A percentile compares a stretch with the other conserved stretches of the same genome.
Conservation (phyloP, 2,113 vertebrate species). For the Syrmaticus mikado region DNA sequence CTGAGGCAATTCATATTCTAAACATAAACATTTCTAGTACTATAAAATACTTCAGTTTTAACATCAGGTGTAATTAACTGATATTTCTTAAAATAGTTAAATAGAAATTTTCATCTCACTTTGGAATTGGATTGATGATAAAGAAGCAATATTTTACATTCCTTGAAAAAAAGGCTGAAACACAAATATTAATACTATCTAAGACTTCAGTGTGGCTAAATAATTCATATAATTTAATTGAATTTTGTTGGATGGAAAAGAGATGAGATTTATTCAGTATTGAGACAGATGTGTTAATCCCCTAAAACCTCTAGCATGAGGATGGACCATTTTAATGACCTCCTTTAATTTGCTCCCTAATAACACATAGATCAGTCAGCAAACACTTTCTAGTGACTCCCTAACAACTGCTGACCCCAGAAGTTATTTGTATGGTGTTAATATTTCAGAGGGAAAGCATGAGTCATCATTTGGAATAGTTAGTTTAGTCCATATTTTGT, state of each 20-base stretch:
- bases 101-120: not conserved
- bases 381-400: not conserved
- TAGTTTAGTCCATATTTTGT: not conserved
- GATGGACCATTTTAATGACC: not conserved
- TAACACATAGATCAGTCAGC: not conserved
- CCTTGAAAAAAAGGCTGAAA: not conserved
- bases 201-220: conserved; percentile 18
- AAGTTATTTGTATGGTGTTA: not conserved
- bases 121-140: not conserved
- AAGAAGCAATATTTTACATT: conserved; percentile 5
- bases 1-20: conserved; percentile 6
- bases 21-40: not conserved
- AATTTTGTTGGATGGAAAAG: conserved; percentile 41
- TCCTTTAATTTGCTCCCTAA: not conserved
- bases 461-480: not conserved
- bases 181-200: conserved; percentile 43
- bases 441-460: rapidly evolving
- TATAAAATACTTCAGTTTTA: not conserved
- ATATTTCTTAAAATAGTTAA: conserved; percentile 3
- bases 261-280: not conserved
- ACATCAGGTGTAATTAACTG: not conserved
- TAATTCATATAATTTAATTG: conserved; percentile 59
- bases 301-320: not conserved
- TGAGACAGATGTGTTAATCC: conserved; percentile 18
- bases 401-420: not conserved